Evolutionary conservation across 2,113 vertebrate species (phyloP), one percentile per base, ranked within the genome.

Genomic region (Oreochromis spilurus): DNA sequence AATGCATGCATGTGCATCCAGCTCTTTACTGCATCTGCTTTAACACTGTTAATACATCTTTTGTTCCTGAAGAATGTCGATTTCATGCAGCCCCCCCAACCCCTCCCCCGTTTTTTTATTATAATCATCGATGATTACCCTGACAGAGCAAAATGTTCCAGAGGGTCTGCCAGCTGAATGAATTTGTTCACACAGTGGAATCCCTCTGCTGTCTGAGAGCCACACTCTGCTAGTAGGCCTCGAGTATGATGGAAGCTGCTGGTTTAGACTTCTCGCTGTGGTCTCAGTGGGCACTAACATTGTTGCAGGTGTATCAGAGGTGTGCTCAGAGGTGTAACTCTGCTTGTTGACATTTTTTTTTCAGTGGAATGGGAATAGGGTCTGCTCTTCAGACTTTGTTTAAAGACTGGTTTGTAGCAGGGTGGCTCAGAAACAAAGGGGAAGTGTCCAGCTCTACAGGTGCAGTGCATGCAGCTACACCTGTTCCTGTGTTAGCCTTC

Each of bases 291-390:
- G 85, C 72, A 16, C 55, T 50, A 12, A 4, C 77, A 10, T 3
- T 57, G 86, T 90, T 81, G 77, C 87, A 90, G 89, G 82, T 88
- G 84, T 57, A 84, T 87, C 87, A 53, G 36, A 87, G 31, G 48
- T 4, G 50, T 38, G 52, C 50, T 84, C 34, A 21, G 26, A 48
- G 9, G 50, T 81, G 81, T 82, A 60, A 43, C 40, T 79, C 58
- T 50, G 24, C 65, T 38, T 65, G 80, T 57, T 78, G 40, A 54
- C 84, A 72, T 81, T 21, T 9, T 21, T 21, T 7, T 45, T 14
- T 24, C 29, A 4, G 54, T 19, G 57, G 43, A 26, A 19, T 34
- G 24, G 24, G 60, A n/a, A 60, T 19, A 31, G 17, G 8, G 11
- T 79, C 75, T 87, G 9, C 84, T 83, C 79, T 77, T 21, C 52